phyloP scores from a whole-genome alignment of 1,140 invertebrate genomes.

The Tachypleus tridentatus region DNA sequence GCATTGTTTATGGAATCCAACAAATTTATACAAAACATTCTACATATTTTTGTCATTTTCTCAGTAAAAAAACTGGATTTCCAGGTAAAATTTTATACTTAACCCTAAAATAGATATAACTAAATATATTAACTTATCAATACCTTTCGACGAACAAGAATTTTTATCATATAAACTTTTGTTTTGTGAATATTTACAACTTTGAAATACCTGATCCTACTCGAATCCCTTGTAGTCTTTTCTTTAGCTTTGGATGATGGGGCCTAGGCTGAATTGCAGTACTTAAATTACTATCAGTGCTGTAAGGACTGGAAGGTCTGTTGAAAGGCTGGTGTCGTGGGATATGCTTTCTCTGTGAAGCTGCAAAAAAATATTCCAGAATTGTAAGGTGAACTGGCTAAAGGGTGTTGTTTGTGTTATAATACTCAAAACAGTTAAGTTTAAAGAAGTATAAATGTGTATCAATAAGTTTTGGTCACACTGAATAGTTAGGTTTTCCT shows the following conservation, averaged over 20 bases:
- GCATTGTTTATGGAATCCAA: too few relatives aligned
- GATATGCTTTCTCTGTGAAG: slow-evolving; percentile 19
- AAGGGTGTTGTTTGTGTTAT: slow-evolving; percentile 7
- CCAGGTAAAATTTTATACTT: too few relatives aligned
- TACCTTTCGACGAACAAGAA: too few relatives aligned
- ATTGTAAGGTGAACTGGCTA: neutral
- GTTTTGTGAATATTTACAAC: too few relatives aligned
- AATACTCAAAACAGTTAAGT: slow-evolving; percentile 8
- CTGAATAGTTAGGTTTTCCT: slow-evolving; percentile 12
- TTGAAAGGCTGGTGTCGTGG: slow-evolving; percentile 23
- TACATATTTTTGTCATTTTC: too few relatives aligned
- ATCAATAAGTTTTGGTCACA: slow-evolving; percentile 12
- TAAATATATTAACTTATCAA: too few relatives aligned
- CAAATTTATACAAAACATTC: too few relatives aligned
- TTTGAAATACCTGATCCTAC: too few relatives aligned
- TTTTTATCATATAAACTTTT: too few relatives aligned
- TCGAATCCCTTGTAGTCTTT: too few relatives aligned
- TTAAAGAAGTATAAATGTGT: slow-evolving; percentile 15
- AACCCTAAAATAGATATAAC: too few relatives aligned
- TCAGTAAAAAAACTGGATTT: too few relatives aligned
- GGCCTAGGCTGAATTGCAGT: slow-evolving; percentile 28
- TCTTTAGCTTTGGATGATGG: slow-evolving; percentile 33
- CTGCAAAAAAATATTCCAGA: neutral
- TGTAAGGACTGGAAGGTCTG: slow-evolving; percentile 36
- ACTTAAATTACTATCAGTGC: slow-evolving; percentile 36